phyloP scores from a whole-genome alignment of 1,140 invertebrate genomes.

The Drosophila gunungcola region DNA sequence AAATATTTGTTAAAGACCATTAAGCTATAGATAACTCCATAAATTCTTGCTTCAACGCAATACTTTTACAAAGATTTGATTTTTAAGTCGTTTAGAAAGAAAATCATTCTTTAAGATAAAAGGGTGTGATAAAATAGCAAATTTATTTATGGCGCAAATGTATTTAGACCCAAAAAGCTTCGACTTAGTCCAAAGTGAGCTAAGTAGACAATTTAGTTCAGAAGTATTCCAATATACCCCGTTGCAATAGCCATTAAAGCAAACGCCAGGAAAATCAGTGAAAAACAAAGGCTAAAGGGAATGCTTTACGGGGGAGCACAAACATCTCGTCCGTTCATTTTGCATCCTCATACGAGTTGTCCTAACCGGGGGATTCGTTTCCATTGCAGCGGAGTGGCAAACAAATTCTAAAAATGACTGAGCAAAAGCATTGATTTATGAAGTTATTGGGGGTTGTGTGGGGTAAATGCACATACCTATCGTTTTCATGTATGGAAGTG shows the following conservation, averaged over 20 bases:
- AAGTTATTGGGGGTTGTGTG: constrained; percentile 55
- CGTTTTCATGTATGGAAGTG: not conserved
- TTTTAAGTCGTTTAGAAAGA: too few species aligned
- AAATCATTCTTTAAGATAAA: too few species aligned
- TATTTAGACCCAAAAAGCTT: too few species aligned
- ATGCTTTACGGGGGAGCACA: not conserved
- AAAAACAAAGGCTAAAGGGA: constrained; percentile 2
- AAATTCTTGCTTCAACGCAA: too few species aligned
- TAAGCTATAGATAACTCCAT: too few species aligned
- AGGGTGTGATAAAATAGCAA: too few species aligned
- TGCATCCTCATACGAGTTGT: constrained; percentile 29
- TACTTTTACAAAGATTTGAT: too few species aligned
- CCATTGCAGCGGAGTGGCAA: constrained; percentile 60
- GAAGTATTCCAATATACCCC: not conserved
- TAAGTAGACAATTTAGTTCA: not conserved
- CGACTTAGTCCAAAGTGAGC: not conserved
- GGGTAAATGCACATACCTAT: not conserved
- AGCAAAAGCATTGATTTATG: constrained; percentile 82
- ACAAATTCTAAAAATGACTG: constrained; percentile 81
- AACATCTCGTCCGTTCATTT: constrained; percentile 18
- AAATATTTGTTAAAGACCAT: too few species aligned
- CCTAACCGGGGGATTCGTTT: constrained; percentile 45
- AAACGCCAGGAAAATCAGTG: constrained; percentile 1
- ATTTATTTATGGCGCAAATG: too few species aligned
- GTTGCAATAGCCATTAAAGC: not conserved